Evolutionary conservation across 2,113 vertebrate species (phyloP).

Genomic region (Hydropotes inermis): DNA sequence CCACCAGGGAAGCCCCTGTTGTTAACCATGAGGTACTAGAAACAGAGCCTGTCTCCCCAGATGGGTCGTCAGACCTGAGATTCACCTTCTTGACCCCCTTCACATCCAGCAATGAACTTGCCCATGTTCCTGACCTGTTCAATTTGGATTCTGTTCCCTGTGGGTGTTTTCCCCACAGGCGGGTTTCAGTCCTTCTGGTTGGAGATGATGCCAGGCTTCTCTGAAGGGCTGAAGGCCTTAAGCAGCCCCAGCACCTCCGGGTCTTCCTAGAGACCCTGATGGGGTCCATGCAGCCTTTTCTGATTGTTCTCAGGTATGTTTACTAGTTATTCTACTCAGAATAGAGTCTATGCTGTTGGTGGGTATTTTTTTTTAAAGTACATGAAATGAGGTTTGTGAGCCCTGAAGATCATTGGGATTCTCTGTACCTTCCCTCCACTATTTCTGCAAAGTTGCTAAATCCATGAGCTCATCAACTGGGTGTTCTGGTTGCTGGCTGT

Average conservation of each 20-base stretch:
- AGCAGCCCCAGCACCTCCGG: fast-evolving
- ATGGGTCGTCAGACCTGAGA: not conserved
- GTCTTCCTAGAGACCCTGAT: not conserved
- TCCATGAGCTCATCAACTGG: not conserved
- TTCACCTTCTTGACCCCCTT: not conserved
- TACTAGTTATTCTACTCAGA: not conserved
- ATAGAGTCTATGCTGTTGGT: not conserved
- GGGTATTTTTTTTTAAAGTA: not conserved
- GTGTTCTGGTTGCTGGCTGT: not conserved
- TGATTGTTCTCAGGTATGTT: not conserved
- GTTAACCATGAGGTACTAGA: not conserved
- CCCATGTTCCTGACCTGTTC: not conserved
- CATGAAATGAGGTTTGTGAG: not conserved
- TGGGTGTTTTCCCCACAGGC: not conserved
- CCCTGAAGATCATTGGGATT: not conserved
- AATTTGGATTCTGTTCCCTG: not conserved
- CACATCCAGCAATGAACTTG: not conserved
- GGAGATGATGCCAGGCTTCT: not conserved
- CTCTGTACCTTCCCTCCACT: not conserved
- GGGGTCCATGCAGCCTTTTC: not conserved
- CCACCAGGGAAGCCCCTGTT: not conserved
- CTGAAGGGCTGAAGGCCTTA: not conserved
- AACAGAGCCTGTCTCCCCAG: not conserved
- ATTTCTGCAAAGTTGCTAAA: not conserved
- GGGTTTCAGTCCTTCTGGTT: not conserved